Conservation (phyloP, 2,888 invertebrate genomes). For the Drosophila pseudotalamancana region DNA sequence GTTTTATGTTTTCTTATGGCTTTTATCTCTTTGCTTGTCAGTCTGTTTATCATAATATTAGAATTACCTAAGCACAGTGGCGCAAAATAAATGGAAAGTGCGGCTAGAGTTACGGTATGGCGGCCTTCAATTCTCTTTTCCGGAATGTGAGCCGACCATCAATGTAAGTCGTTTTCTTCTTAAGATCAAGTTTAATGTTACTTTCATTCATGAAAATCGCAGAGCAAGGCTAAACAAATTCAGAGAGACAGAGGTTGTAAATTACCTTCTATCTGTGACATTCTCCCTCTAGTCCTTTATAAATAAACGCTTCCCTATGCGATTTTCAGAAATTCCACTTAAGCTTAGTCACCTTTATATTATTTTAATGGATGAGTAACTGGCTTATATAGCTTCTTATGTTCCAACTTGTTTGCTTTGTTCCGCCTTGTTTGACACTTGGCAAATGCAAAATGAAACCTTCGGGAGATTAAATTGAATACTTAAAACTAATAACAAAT, state of each 20-base stretch:
- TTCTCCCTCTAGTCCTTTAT: neutral
- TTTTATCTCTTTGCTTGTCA: conserved; percentile 29
- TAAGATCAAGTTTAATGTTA: too few species aligned
- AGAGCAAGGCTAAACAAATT: neutral
- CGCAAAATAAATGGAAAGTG: conserved; percentile 18
- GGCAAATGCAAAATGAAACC: conserved; percentile 6
- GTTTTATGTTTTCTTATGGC: conserved; percentile 37
- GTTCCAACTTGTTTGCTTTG: neutral
- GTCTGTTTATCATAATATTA: conserved; percentile 40
- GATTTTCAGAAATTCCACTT: neutral
- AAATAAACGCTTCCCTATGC: neutral
- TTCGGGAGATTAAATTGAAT: conserved; percentile 14
- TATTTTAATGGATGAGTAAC: conserved; percentile 2
- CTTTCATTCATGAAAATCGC: too few species aligned
- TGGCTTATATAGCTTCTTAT: neutral
- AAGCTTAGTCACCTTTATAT: neutral
- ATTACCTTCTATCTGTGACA: neutral
- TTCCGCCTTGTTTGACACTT: conserved; percentile 15
- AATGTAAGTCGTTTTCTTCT: too few species aligned
- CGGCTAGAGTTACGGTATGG: neutral
- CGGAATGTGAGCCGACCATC: neutral
- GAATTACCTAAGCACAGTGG: conserved; percentile 56
- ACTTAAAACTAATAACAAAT: conserved; percentile 10
- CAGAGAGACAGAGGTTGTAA: neutral
- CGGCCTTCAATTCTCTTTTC: neutral